Base-by-base conservation (phyloP, 2,888 invertebrate species). In the Nomada goodeniana region DNA sequence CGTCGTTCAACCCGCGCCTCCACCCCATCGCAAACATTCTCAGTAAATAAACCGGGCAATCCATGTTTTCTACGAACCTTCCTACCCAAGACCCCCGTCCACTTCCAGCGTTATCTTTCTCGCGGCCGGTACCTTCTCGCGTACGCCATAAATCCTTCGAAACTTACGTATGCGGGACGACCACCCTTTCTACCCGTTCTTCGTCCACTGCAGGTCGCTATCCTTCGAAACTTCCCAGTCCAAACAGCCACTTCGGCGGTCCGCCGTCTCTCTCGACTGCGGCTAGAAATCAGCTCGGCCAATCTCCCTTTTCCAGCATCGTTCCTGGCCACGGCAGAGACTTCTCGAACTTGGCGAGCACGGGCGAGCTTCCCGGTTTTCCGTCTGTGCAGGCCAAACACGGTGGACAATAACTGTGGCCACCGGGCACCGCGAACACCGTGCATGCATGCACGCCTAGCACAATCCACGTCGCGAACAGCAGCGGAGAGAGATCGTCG, bases 121-220 rank as follows among this genome's bases (percentile, higher is more conserved):
- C 67, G 60, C 47, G 71, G 44, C n/a, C 55, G 29, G 64, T 61
- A 9, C 42, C 44, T 29, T 76, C 65, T 61, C 70, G 77, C 64
- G 80, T 77, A 53, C 61, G 55, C 85, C 80, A 88, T 91, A 91
- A 90, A 91, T 90, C 85, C 86, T 77, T 55, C 53, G 64, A 29
- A 83, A 82, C 85, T 91, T 91, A 89, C 85, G 89, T 90, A 90
- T 89, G 86, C 91, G 85, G 82, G 83, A 80, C 73, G 80, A 86
- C 71, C 76, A 69, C 50, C 72, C 50, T 67, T 55, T 36, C 68
- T 42, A 44, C 20, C 13, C 15, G 42, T 26, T 69, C 44, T 26
- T 26, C 42, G 44, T 42, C 55, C 23, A 9, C 10, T 13, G 13
- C 79, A 53, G 36, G 47, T 7, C 36, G 23, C 52, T 65, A 59